Percentiles rank a stretch among this genome's conserved stretches.
These are phyloP conservation scores for Arvicanthis niloticus DNA, from an alignment of 2,113 vertebrate genomes.

Conservation along the genomic window DNA sequence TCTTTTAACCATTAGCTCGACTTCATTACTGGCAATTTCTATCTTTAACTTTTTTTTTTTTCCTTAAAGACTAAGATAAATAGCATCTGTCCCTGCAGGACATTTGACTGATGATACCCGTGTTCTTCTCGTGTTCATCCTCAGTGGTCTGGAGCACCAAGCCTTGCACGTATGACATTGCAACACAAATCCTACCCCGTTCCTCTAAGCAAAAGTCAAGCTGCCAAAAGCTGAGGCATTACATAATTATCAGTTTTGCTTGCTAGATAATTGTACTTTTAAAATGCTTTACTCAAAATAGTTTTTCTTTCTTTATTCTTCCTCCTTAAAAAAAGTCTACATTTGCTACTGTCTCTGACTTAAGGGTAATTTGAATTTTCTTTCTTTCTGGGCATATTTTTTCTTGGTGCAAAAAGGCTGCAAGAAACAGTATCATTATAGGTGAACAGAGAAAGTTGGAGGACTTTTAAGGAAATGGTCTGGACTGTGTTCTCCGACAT, in stretches of 20 bases:
- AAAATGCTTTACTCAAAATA: slow-evolving; percentile 72
- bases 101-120: background rate
- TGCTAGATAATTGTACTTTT: slow-evolving; percentile 76
- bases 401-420: slow-evolving; percentile 44
- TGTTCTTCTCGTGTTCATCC: background rate
- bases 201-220: slow-evolving; percentile 57
- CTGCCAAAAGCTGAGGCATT: slow-evolving; percentile 68
- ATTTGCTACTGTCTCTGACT: slow-evolving; percentile 60
- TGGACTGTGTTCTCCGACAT: background rate
- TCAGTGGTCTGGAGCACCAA: background rate
- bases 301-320: background rate
- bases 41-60: slow-evolving; percentile 21
- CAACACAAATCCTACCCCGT: background rate
- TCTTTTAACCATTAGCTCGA: slow-evolving; percentile 42
- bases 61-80: slow-evolving; percentile 5
- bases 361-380: slow-evolving; percentile 24
- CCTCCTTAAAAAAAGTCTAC: background rate
- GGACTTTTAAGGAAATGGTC: slow-evolving; percentile 1
- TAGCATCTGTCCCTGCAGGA: background rate
- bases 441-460: slow-evolving; percentile 46
- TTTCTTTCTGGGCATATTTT: background rate
- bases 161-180: background rate
- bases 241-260: slow-evolving; percentile 75
- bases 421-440: slow-evolving; percentile 6
- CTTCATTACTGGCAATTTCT: slow-evolving; percentile 36